These are phyloP conservation scores for Halcyon leucocephala DNA, from an alignment of 2,797 vertebrate species.

Conservation along the genomic window DNA sequence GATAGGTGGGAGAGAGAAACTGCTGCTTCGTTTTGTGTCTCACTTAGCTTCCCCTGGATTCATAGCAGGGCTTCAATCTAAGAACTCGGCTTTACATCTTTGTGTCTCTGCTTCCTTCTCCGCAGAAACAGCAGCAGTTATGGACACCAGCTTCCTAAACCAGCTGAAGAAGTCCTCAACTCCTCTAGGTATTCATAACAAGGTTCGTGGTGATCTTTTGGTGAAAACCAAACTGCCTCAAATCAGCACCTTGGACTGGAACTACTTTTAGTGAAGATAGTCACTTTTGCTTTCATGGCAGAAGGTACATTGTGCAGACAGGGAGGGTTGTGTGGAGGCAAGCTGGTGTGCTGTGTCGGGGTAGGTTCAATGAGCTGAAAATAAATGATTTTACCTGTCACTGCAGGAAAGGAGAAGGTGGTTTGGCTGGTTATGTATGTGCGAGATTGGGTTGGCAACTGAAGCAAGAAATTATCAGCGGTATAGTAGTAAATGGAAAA, in stretches of 20 bases:
- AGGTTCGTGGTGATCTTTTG: neutral
- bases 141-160: neutral
- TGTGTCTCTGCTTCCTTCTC: neutral
- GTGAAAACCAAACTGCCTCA: neutral
- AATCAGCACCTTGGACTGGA: neutral
- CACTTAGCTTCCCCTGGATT: neutral
- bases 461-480: neutral
- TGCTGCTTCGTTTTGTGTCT: neutral
- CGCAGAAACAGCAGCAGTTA: neutral
- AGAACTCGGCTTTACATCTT: neutral
- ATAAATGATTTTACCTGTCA: neutral
- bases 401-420: neutral
- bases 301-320: neutral
- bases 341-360: rapidly evolving
- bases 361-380: neutral
- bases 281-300: neutral
- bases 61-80: neutral
- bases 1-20: neutral
- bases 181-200: neutral
- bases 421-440: neutral
- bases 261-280: neutral
- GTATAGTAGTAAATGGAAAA: neutral
- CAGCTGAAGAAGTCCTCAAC: neutral
- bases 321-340: neutral
- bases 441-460: neutral